Conservation (phyloP, 2,888 invertebrate species). For the Agelastica alni region DNA sequence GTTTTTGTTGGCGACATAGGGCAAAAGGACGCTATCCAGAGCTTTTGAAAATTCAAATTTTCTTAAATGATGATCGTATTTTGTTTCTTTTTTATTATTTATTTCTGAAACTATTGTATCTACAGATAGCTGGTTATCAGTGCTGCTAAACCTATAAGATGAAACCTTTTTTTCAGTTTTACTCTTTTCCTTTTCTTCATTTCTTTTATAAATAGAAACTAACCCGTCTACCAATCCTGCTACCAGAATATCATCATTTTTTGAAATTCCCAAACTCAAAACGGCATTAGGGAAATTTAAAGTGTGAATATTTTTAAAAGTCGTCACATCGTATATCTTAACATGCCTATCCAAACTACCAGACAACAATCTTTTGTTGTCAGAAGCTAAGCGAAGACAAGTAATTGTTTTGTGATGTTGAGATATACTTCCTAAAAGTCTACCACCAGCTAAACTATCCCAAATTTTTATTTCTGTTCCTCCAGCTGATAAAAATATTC, state of each 20-base stretch:
- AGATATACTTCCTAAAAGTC: slow-evolving; percentile 79
- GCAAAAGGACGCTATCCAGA: slow-evolving; percentile 69
- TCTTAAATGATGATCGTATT: slow-evolving; percentile 73
- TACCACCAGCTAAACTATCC: slow-evolving; percentile 89
- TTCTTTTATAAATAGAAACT: slow-evolving; percentile 81
- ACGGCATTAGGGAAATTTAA: slow-evolving; percentile 90
- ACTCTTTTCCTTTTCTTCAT: slow-evolving; percentile 58
- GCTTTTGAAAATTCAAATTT: slow-evolving; percentile 84
- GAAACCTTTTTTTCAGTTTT: slow-evolving; percentile 60
- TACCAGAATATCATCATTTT: slow-evolving; percentile 80
- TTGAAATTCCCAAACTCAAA: slow-evolving; percentile 78
- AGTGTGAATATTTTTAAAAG: slow-evolving; percentile 86
- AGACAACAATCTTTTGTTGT: slow-evolving; percentile 82
- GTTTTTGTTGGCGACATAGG: slow-evolving; percentile 63
- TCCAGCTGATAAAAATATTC: slow-evolving; percentile 85
- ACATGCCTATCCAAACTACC: slow-evolving; percentile 92
- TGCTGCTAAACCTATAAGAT: slow-evolving; percentile 58
- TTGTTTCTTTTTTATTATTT: slow-evolving; percentile 56
- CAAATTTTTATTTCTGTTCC: slow-evolving; percentile 84
- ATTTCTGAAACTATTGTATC: slow-evolving; percentile 62
- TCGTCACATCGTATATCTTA: slow-evolving; percentile 86
- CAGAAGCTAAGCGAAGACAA: slow-evolving; percentile 78
- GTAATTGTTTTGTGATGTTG: slow-evolving; percentile 97
- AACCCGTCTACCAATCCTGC: slow-evolving; percentile 94
- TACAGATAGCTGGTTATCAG: slow-evolving; percentile 47